Percentiles rank a stretch among this genome's conserved stretches.
These are phyloP conservation scores for Cistogaster globosa DNA, from an alignment of 2,888 invertebrate genomes.

Conservation along the genomic window DNA sequence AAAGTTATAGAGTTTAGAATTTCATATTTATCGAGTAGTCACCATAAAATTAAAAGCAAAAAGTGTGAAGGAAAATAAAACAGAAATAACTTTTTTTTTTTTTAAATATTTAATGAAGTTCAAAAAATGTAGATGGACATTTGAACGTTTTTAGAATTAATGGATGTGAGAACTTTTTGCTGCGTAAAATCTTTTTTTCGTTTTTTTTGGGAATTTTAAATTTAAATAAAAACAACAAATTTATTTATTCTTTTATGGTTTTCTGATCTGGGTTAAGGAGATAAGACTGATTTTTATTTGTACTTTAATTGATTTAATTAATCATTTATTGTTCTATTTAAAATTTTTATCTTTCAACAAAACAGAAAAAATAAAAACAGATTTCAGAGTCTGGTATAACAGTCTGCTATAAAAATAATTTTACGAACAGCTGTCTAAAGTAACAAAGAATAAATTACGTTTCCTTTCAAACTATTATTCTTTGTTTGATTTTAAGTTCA, in stretches of 20 bases:
- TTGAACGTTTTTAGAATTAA: conserved; percentile 14
- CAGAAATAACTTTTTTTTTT: conserved; percentile 7
- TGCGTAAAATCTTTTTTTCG: not conserved
- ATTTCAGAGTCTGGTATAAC: conserved; percentile 20
- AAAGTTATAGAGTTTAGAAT: conserved; percentile 55
- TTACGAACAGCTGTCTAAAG: conserved; percentile 27
- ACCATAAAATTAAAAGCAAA: conserved; percentile 35
- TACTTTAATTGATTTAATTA: conserved; percentile 57
- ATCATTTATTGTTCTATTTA: conserved; percentile 35
- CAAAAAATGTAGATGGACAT: not conserved
- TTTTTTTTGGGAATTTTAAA: conserved; percentile 14
- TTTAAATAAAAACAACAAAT: not conserved
- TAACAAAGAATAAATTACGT: conserved; percentile 11
- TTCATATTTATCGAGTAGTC: conserved; percentile 58
- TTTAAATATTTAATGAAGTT: conserved; percentile 35
- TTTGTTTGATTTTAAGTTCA: conserved; percentile 44
- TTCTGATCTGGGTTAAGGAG: conserved; percentile 56
- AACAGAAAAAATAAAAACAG: not conserved
- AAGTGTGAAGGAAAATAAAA: not conserved
- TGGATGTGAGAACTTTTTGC: conserved; percentile 62
- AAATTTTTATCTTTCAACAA: not conserved
- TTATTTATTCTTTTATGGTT: not conserved
- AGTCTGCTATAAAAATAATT: conserved; percentile 1
- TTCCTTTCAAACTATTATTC: not conserved
- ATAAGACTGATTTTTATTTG: conserved; percentile 32